phyloP scores from a whole-genome alignment of 1,140 invertebrate species.

The Orchestia grillus region DNA sequence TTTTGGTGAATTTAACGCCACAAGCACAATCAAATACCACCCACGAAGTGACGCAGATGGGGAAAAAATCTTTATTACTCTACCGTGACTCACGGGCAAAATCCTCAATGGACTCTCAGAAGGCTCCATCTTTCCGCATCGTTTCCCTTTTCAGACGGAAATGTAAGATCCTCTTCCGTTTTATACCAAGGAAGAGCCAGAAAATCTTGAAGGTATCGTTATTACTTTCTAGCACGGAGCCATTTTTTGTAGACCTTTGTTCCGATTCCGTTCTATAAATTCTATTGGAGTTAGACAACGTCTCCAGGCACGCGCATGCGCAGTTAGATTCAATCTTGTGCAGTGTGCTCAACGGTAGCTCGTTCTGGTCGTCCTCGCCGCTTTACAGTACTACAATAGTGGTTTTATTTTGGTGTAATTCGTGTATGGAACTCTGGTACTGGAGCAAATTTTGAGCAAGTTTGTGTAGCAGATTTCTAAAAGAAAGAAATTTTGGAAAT shows the following conservation, averaged over 20 bases:
- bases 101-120: slow-evolving; percentile 10
- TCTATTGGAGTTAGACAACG: slow-evolving; percentile 14
- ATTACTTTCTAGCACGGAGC: slow-evolving; percentile 38
- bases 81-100: neutral
- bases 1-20: neutral
- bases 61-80: slow-evolving; percentile 43
- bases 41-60: slow-evolving; percentile 29
- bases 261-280: slow-evolving; percentile 39
- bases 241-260: slow-evolving; percentile 22
- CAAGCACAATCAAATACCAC: neutral
- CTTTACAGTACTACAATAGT: neutral
- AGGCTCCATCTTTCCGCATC: slow-evolving; percentile 31
- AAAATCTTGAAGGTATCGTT: slow-evolving; percentile 46
- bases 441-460: too few relatives aligned
- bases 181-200: slow-evolving; percentile 42
- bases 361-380: too few relatives aligned
- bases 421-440: neutral
- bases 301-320: neutral
- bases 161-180: slow-evolving; percentile 48
- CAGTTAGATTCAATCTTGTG: neutral
- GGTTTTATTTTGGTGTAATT: neutral
- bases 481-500: too few relatives aligned
- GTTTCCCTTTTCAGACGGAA: slow-evolving; percentile 51
- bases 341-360: neutral
- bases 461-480: too few relatives aligned